Evolutionary conservation across 2,113 vertebrate species (phyloP), one percentile per base, ranked within the genome.

Genomic region (Pelecanus crispus): DNA sequence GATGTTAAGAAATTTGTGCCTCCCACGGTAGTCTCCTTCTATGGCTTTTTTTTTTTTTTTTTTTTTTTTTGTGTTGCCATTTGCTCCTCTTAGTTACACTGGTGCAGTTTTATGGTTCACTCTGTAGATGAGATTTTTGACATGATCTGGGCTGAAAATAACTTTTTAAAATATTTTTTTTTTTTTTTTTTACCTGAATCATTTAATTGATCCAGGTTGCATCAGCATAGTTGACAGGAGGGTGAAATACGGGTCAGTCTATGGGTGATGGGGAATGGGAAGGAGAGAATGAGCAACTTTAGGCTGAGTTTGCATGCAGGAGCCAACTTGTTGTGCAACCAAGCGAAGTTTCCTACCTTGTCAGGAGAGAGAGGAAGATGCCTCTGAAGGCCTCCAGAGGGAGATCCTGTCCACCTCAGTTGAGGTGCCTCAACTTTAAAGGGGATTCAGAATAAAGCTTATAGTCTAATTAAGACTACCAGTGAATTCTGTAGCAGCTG

Each of bases 361-460:
- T 32, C 13, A 82, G 44, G 16, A 73, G 68, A 83, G 53, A 58
- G 56, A 67, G 55, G 80, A 89, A 93, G 92, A 95, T 95, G 66
- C 93, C 84, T 93, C 78, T 58, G 70, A 75, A 96, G 62, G 93
- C 96, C 96, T 96, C 94, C 93, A 96, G 96, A 95, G 95, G 96
- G 96, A 96, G 96, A 96, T 95, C 90, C 96, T 85, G 53, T 85
- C 87, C 87, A 62, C 66, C 44, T 94, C 74, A 49, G 89, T 18
- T 87, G 85, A 67, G 61, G 15, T 61, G 34, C 25, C 53, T 95
- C 70, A 68, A 32, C 10, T 85, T 92, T n/a, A 68, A 68, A 92
- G 28, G 31, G n/a, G 20, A 90, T 94, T 87, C 15, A 36, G 18
- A 72, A 38, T 47, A 63, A 62, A 91, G 5, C 3, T 81, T 58